Percentiles rank a stretch among this genome's conserved stretches.
These are phyloP conservation scores for Quadroppia sp. DNA, from an alignment of 2,888 invertebrate genomes.

Conservation along the genomic window DNA sequence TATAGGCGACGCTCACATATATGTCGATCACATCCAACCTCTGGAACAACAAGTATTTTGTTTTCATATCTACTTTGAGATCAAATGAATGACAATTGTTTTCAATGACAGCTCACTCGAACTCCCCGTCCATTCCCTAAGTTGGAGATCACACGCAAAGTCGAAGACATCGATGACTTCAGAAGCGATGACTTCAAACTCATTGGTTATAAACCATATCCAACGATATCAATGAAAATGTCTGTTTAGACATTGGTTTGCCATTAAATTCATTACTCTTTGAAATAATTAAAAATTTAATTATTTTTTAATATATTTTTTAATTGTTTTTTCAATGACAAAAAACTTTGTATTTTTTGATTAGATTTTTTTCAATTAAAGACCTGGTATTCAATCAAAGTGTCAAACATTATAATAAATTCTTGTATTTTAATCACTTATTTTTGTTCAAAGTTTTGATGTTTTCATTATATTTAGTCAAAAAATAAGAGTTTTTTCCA, in stretches of 20 bases:
- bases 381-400: background rate
- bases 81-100: background rate
- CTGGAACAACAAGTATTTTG: conserved; percentile 65
- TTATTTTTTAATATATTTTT: no score
- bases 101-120: conserved; percentile 60
- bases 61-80: background rate
- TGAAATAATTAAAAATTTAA: no score
- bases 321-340: no score
- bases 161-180: conserved; percentile 80
- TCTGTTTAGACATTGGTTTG: conserved; percentile 61
- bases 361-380: background rate
- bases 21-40: conserved; percentile 80
- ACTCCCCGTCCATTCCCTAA: conserved; percentile 76
- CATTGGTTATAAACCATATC: conserved; percentile 76
- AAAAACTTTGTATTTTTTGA: no score
- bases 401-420: background rate
- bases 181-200: conserved; percentile 76
- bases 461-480: background rate
- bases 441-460: background rate
- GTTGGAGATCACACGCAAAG: conserved; percentile 65
- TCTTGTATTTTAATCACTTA: background rate
- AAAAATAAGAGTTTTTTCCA: background rate
- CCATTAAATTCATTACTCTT: background rate
- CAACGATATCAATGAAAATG: conserved; percentile 89
- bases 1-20: conserved; percentile 92